Evolutionary conservation across 2,113 vertebrate genomes (phyloP), one percentile per base, ranked within the genome.

Genomic region (Elachura formosa): DNA sequence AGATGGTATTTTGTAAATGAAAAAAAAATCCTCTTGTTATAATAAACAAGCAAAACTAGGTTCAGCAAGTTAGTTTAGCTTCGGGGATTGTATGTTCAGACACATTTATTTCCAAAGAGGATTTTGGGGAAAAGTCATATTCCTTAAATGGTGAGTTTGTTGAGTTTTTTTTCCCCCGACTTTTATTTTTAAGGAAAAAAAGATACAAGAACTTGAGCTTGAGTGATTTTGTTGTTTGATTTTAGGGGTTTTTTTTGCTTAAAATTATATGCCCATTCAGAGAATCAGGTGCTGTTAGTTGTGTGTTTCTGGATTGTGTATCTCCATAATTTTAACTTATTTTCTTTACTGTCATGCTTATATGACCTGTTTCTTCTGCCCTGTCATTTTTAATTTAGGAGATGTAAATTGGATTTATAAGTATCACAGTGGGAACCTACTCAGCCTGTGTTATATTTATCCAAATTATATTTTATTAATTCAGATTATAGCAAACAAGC

Each of bases 91-190:
- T 61, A 6, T 40, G 14, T n/a, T 61, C 16, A 52, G 10, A 8
- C 21, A 51, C 26, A 55, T 36, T 41, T 62, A n/a, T 76, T 62
- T 71, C 48, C 17, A 26, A 20, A 74, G 17, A 55, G 8, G 2
- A 45, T 69, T 75, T 51, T 66, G 7, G 22, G 33, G 26, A 18
- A 28, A 31, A 74, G 29, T 31, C 2, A 0, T 31, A 10, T 3
- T 69, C 21, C 19, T 93, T 49, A 59, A 87, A 68, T 38, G 5
- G 14, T 38, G 19, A 71, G 19, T n/a, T n/a, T n/a, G 22, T 31
- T 26, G 15, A 2, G 0, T 5, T 26, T 62, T 33, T 28, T 14
- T 7, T 3, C 2, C 2, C 6, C 1, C 2, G 4, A 6, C 21
- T 63, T 68, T 11, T 2, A 36, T 7, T 45, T 68, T 80, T 52